Conservation (phyloP, 92 coral and sea anemone species). For the Epizoanthus ramosus region DNA sequence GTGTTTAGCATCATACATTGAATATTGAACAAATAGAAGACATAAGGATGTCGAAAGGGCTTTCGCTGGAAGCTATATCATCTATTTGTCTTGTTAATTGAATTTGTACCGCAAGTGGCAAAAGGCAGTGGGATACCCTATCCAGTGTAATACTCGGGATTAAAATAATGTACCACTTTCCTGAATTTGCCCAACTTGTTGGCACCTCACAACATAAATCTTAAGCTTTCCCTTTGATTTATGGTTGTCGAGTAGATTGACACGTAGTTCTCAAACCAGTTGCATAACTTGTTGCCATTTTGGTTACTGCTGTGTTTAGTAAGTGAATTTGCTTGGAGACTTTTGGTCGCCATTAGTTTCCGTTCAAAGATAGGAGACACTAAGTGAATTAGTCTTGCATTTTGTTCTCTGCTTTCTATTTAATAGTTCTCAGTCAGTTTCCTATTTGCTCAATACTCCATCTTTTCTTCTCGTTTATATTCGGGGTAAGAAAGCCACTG, state of each 20-base stretch:
- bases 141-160: constrained; percentile 21
- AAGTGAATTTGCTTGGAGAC: constrained; percentile 55
- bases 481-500: background rate
- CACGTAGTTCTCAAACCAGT: background rate
- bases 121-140: constrained; percentile 23
- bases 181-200: constrained; percentile 43
- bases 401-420: constrained; percentile 1
- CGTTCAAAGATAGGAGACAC: constrained; percentile 42
- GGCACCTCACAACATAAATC: constrained; percentile 27
- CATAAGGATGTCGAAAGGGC: constrained; percentile 36
- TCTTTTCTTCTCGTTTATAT: too few species aligned
- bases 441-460: background rate
- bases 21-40: constrained; percentile 6
- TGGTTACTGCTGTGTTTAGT: background rate
- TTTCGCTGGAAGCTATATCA: constrained; percentile 13
- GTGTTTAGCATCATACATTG: background rate
- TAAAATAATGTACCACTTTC: constrained; percentile 35
- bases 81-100: constrained; percentile 39
- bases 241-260: background rate
- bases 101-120: constrained; percentile 47
- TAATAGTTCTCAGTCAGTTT: too few species aligned
- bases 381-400: constrained; percentile 29
- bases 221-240: constrained; percentile 10
- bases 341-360: constrained; percentile 64
- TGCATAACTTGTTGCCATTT: background rate